phyloP scores from a whole-genome alignment of 2,888 invertebrate species.

The Mythimna albipuncta region DNA sequence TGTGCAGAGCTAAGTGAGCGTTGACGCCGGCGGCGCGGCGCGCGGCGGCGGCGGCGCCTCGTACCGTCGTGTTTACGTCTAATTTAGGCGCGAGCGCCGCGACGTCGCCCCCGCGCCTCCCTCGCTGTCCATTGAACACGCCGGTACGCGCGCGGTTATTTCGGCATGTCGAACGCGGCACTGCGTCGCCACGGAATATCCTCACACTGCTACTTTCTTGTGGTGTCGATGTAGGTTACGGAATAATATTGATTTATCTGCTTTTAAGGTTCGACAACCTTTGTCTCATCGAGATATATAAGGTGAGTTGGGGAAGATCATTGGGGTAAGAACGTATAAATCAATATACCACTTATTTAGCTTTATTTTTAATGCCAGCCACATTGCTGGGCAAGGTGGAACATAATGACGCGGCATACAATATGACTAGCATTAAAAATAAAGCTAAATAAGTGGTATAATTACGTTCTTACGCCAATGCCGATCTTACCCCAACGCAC shows the following conservation, averaged over 20 bases:
- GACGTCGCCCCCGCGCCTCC: conserved; percentile 82
- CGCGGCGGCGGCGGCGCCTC: conserved; percentile 83
- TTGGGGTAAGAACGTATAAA: too few relatives aligned
- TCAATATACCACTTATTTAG: too few relatives aligned
- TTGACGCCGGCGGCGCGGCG: conserved; percentile 57
- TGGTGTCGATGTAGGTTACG: conserved; percentile 63
- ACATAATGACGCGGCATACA: too few relatives aligned
- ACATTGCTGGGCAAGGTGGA: too few relatives aligned
- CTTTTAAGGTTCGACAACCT: conserved; percentile 11
- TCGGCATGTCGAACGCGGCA: conserved; percentile 82
- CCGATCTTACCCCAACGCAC: too few relatives aligned
- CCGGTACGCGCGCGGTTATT: conserved; percentile 86
- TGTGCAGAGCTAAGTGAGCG: conserved; percentile 67
- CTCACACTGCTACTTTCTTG: conserved; percentile 67
- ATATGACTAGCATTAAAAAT: too few relatives aligned
- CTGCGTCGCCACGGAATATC: conserved; percentile 78
- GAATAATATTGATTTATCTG: conserved; percentile 52
- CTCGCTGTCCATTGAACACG: conserved; percentile 87
- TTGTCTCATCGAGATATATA: neutral
- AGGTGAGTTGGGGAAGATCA: too few relatives aligned
- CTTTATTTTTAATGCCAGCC: too few relatives aligned
- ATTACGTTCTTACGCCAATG: too few relatives aligned
- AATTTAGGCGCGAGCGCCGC: conserved; percentile 90
- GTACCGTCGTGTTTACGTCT: conserved; percentile 89
- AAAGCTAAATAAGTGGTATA: too few relatives aligned